Percentiles rank a stretch among this genome's conserved stretches.
These are phyloP conservation scores for Drosophila imparisetae DNA, from an alignment of 2,888 invertebrate species.

Conservation along the genomic window DNA sequence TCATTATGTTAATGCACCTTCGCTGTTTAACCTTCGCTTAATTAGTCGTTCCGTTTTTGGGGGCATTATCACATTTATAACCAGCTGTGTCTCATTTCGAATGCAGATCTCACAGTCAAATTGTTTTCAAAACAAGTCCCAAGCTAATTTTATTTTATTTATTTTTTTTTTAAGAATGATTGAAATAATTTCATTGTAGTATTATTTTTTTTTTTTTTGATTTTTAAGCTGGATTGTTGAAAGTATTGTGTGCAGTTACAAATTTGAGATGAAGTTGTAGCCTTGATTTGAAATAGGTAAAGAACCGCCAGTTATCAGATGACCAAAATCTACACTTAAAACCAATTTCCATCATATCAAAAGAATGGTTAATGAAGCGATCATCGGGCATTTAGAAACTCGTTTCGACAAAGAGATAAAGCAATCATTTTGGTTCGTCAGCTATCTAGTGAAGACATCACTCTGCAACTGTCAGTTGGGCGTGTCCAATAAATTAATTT, in stretches of 20 bases:
- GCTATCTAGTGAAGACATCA: slow-evolving; percentile 45
- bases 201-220: background rate
- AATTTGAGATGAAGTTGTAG: background rate
- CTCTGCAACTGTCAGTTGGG: slow-evolving; percentile 46
- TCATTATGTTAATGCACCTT: slow-evolving; percentile 61
- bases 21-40: slow-evolving; percentile 65
- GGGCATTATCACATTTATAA: slow-evolving; percentile 68
- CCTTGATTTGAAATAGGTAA: background rate
- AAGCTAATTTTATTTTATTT: background rate
- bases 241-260: background rate
- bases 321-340: background rate
- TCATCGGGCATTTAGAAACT: background rate
- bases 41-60: slow-evolving; percentile 61
- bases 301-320: background rate
- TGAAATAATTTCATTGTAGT: slow-evolving; percentile 1
- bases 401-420: background rate
- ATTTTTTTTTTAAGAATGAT: background rate
- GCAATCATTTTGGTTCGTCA: background rate
- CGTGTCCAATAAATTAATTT: slow-evolving; percentile 55
- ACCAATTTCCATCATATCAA: slow-evolving; percentile 1
- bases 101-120: slow-evolving; percentile 34
- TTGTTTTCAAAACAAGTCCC: slow-evolving; percentile 12
- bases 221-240: background rate
- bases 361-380: slow-evolving; percentile 2
- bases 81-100: slow-evolving; percentile 36